phyloP scores from a whole-genome alignment of 2,113 vertebrate genomes.

The Pollimyrus isidori region DNA sequence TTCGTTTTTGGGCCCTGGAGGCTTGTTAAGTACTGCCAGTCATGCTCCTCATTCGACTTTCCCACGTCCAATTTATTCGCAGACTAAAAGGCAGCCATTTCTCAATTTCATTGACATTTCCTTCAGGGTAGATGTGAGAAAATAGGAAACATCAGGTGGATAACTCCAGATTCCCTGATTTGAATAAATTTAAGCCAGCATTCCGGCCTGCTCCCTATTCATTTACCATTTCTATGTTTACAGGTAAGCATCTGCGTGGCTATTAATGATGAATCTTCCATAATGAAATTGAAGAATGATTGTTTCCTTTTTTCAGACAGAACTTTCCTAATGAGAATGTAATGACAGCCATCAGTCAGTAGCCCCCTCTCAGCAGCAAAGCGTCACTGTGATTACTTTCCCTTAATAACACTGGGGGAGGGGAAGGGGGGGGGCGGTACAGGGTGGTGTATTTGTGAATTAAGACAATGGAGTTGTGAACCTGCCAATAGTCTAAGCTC shows the following conservation, averaged over 20 bases:
- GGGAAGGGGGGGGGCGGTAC: too few species aligned
- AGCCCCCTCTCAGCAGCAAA: not conserved
- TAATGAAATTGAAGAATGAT: not conserved
- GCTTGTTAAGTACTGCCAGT: not conserved
- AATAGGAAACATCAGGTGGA: not conserved
- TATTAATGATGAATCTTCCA: slow-evolving; percentile 12
- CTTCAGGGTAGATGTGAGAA: not conserved
- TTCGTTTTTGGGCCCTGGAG: not conserved
- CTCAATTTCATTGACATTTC: not conserved
- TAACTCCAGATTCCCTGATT: not conserved
- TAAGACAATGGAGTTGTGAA: not conserved
- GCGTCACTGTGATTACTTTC: not conserved
- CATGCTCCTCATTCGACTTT: not conserved
- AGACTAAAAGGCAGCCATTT: not conserved
- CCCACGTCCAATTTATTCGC: not conserved
- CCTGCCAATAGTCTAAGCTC: not conserved
- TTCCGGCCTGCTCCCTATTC: not conserved
- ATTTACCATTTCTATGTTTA: not conserved
- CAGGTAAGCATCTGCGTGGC: not conserved
- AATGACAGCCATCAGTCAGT: slow-evolving; percentile 23
- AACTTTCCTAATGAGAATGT: slow-evolving; percentile 19
- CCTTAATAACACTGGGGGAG: not conserved
- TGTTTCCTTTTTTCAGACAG: not conserved
- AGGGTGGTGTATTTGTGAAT: not conserved
- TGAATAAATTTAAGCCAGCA: not conserved